Conservation (phyloP, 2,113 vertebrate genomes). For the Neomonachus schauinslandi region DNA sequence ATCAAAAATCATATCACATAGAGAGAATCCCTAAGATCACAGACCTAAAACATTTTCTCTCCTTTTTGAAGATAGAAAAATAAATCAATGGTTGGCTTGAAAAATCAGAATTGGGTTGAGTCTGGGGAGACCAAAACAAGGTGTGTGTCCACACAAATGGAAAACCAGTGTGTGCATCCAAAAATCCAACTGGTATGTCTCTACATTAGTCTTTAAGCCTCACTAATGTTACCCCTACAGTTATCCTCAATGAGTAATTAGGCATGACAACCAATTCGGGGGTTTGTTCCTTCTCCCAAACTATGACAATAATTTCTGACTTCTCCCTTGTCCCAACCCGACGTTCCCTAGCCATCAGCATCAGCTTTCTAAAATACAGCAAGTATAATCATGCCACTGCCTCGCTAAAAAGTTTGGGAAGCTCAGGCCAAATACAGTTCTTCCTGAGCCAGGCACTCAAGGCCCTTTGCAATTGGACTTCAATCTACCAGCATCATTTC, state of each 20-base stretch:
- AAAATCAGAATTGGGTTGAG: conserved; percentile 1
- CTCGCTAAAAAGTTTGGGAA: background rate
- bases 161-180: background rate
- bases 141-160: background rate
- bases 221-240: background rate
- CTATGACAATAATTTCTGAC: background rate
- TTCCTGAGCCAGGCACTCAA: background rate
- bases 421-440: background rate
- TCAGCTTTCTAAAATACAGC: conserved; percentile 26
- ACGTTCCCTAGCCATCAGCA: background rate
- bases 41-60: background rate
- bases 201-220: background rate
- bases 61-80: conserved; percentile 38
- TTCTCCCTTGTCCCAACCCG: background rate
- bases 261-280: background rate
- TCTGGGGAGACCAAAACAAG: background rate
- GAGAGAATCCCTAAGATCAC: conserved; percentile 47
- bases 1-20: conserved; percentile 32
- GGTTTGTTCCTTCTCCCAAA: background rate
- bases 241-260: background rate
- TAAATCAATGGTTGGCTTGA: background rate
- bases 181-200: background rate
- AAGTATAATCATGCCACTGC: background rate
- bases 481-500: background rate
- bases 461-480: background rate